These are phyloP conservation scores for Chunga burmeisteri DNA, from an alignment of 2,113 vertebrate genomes.

Conservation along the genomic window DNA sequence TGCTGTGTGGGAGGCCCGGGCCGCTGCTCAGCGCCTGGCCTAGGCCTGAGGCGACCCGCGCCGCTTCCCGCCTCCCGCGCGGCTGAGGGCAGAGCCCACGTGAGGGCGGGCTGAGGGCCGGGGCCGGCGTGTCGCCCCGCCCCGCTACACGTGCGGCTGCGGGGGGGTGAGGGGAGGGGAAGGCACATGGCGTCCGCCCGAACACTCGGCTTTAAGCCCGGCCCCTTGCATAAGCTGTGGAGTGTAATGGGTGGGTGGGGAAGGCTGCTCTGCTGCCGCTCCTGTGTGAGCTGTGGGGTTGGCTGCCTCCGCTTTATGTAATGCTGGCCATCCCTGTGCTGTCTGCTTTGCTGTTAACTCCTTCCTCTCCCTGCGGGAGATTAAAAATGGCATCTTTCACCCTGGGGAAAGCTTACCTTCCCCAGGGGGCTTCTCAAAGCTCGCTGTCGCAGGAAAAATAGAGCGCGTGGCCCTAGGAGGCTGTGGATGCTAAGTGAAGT, in stretches of 20 bases:
- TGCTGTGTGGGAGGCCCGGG: neutral
- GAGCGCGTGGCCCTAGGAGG: neutral
- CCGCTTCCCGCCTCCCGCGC: no score
- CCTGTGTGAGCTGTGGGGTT: neutral
- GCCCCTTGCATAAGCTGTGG: constrained; percentile 69
- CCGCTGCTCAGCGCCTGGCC: no score
- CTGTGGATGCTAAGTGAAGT: neutral
- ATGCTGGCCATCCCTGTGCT: neutral
- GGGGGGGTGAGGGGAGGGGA: neutral
- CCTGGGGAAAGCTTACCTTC: neutral
- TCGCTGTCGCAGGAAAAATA: neutral
- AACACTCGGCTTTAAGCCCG: neutral
- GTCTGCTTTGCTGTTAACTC: constrained; percentile 24
- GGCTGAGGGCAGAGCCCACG: no score
- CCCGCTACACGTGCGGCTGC: constrained; percentile 59
- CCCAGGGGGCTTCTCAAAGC: neutral
- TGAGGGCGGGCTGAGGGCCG: no score
- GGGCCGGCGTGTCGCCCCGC: constrained; percentile 46
- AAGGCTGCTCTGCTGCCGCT: neutral
- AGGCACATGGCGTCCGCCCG: constrained; percentile 18
- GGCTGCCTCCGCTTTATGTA: constrained; percentile 34
- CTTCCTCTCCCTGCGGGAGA: neutral
- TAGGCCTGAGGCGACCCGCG: no score
- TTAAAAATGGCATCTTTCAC: neutral
- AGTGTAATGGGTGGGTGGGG: neutral